phyloP scores from a whole-genome alignment of 37 sponge, comb jelly and placozoan species.

The Amphimedon queenslandica region DNA sequence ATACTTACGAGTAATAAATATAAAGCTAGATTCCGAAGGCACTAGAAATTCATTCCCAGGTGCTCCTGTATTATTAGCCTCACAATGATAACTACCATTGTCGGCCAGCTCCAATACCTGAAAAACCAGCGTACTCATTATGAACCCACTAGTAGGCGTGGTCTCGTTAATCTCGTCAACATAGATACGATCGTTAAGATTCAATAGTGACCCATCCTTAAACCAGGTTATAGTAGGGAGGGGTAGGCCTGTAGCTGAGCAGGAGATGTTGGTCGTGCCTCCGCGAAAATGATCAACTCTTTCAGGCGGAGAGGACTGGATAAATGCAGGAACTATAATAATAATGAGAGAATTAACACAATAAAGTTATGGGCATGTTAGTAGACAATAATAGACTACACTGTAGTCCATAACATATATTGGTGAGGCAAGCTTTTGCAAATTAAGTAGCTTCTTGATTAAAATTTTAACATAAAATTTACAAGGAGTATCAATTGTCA shows the following conservation, averaged over 20 bases:
- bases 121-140: neutral
- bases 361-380: neutral
- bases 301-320: neutral
- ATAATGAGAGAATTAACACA: neutral
- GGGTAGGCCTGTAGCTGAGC: neutral
- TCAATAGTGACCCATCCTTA: neutral
- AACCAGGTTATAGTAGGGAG: constrained; percentile 1
- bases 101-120: neutral
- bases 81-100: constrained; percentile 1
- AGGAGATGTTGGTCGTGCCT: constrained; percentile 5
- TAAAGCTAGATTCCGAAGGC: neutral
- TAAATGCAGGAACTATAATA: neutral
- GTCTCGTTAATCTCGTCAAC: neutral
- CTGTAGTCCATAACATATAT: no score
- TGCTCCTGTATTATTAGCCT: constrained; percentile 12
- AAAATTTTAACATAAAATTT: no score
- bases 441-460: no score
- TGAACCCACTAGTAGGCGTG: neutral
- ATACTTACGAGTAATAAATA: constrained; percentile 3
- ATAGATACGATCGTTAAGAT: neutral
- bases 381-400: no score
- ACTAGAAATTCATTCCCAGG: constrained; percentile 5
- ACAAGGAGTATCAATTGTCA: no score
- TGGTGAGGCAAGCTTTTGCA: no score
- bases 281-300: constrained; percentile 8